Conservation (phyloP, 2,113 vertebrate genomes). For the Anoplopoma fimbria region DNA sequence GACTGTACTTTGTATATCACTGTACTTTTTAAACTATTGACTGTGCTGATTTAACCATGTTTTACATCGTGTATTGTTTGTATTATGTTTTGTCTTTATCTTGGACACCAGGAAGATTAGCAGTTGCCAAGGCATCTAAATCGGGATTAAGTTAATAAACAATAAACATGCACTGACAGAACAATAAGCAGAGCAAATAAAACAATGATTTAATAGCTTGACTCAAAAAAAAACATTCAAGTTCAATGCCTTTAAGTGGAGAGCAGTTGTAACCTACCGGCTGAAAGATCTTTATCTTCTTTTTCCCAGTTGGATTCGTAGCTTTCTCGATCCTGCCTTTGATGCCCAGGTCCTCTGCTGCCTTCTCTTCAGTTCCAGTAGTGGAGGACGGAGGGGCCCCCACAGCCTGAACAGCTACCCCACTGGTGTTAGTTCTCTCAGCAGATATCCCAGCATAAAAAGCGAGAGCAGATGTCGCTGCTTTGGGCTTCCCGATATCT, state of each 20-base stretch:
- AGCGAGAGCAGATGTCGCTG: background rate
- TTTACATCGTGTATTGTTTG: background rate
- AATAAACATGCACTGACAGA: background rate
- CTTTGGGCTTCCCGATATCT: conserved; percentile 72
- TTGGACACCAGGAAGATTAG: background rate
- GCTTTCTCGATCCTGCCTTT: conserved; percentile 99
- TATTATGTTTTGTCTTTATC: background rate
- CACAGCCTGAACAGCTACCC: conserved; percentile 34
- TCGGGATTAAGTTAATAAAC: background rate
- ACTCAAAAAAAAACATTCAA: background rate
- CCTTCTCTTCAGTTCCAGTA: conserved; percentile 82
- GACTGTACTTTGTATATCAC: background rate
- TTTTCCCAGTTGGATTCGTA: conserved; percentile 95
- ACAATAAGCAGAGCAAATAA: background rate
- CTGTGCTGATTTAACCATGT: too few relatives aligned
- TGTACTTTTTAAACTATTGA: too few relatives aligned
- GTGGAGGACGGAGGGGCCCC: conserved; percentile 20
- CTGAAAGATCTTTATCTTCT: conserved; percentile 99
- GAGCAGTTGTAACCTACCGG: conserved; percentile 84
- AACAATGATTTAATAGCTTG: background rate
- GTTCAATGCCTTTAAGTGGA: background rate
- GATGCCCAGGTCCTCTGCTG: conserved; percentile 91
- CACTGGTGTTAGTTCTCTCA: conserved; percentile 35
- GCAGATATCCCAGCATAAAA: background rate
- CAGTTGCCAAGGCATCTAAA: background rate